Conservation (phyloP, 2,888 invertebrate species). For the Augiades crinisus region DNA sequence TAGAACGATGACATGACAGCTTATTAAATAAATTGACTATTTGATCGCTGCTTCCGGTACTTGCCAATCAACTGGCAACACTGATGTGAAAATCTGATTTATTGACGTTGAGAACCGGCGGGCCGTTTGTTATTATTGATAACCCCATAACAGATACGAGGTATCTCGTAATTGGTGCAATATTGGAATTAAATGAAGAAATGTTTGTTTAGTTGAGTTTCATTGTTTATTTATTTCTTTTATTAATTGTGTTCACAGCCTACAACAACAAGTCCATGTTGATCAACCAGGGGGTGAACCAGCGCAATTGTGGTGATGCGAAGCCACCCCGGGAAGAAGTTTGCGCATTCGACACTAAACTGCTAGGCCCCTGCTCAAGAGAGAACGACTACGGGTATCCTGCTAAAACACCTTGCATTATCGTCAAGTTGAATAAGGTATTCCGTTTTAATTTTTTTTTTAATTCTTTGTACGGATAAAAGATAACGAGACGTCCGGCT, state of each 20-base stretch:
- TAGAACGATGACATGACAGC: conserved; percentile 5
- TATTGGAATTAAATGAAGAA: background rate
- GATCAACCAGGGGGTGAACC: conserved; percentile 56
- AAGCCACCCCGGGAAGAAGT: conserved; percentile 71
- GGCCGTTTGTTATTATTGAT: conserved; percentile 12
- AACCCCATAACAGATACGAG: conserved; percentile 4
- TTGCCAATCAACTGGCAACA: conserved; percentile 1
- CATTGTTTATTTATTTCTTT: too few species aligned
- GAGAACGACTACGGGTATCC: conserved; percentile 93
- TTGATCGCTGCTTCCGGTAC: conserved; percentile 15
- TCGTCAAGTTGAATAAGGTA: conserved; percentile 93
- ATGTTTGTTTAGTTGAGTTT: background rate
- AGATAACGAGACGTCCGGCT: too few species aligned
- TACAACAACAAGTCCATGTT: conserved; percentile 64
- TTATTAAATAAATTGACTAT: conserved; percentile 4
- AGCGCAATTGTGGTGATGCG: conserved; percentile 52
- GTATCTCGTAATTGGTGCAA: conserved; percentile 10
- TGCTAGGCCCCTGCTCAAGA: conserved; percentile 88
- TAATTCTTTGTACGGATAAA: too few species aligned
- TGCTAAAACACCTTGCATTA: conserved; percentile 93
- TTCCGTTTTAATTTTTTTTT: too few species aligned
- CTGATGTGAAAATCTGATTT: conserved; percentile 8
- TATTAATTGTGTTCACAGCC: too few species aligned
- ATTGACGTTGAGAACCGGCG: conserved; percentile 4
- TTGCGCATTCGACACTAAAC: conserved; percentile 90